A percentile compares a stretch with the other conserved stretches of the same genome.
Conservation (phyloP, 2,113 vertebrate genomes). For the Corythornis madagascariensis region DNA sequence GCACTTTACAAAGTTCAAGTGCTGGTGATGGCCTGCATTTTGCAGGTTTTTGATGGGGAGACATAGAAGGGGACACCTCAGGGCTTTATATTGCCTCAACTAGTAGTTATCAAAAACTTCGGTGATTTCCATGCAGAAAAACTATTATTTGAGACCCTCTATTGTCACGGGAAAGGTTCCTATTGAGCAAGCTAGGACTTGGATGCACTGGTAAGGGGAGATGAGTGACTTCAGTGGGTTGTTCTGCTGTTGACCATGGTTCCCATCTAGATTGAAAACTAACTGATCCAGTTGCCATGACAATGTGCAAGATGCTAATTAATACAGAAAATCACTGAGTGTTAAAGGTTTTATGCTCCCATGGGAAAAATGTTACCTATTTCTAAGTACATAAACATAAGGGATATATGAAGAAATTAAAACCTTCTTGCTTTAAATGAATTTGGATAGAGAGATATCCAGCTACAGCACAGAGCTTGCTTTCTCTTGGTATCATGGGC, state of each 20-base stretch:
- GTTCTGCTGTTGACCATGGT: background rate
- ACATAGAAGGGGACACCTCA: background rate
- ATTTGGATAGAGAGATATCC: background rate
- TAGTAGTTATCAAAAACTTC: background rate
- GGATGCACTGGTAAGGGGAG: background rate
- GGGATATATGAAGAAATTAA: background rate
- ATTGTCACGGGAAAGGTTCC: background rate
- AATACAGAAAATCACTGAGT: conserved; percentile 34
- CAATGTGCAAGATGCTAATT: conserved; percentile 1
- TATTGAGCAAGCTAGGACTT: background rate
- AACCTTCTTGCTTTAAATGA: background rate
- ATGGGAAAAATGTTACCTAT: background rate
- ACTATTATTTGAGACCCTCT: background rate
- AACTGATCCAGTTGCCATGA: background rate
- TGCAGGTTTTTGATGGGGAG: background rate
- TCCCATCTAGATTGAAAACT: background rate
- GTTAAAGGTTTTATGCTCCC: background rate
- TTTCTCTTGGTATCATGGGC: rapidly evolving
- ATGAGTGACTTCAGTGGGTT: background rate
- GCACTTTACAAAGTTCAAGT: background rate
- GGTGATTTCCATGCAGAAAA: background rate
- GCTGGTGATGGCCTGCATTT: background rate
- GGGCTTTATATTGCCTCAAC: background rate
- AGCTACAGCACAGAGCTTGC: background rate
- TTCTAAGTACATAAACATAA: background rate